phyloP scores from a whole-genome alignment of 2,113 vertebrate species.

The Hyla sarda region DNA sequence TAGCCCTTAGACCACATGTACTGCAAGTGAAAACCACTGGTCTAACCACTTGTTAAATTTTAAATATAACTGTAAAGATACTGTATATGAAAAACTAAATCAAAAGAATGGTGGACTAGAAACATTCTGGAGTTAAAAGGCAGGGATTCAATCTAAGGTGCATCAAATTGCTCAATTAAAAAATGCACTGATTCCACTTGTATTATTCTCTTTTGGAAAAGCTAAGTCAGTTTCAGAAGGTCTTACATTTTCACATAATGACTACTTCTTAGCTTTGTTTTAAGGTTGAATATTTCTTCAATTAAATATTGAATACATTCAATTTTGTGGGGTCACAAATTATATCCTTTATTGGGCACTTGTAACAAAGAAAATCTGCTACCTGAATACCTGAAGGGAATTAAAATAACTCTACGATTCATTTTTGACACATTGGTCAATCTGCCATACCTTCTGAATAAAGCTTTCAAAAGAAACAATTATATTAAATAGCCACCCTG shows the following conservation, averaged over 20 bases:
- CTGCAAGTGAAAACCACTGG: too few species aligned
- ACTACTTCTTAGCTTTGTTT: neutral
- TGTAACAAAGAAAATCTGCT: constrained; percentile 38
- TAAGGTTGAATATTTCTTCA: neutral
- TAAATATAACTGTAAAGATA: too few species aligned
- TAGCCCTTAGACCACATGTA: too few species aligned
- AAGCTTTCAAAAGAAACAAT: constrained; percentile 58
- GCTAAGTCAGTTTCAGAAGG: too few species aligned
- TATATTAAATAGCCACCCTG: constrained; percentile 51
- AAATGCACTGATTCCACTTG: too few species aligned
- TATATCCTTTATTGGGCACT: constrained; percentile 24
- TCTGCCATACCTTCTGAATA: constrained; percentile 55
- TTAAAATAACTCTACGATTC: constrained; percentile 47
- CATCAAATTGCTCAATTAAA: too few species aligned
- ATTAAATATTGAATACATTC: constrained; percentile 16
- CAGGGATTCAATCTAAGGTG: too few species aligned
- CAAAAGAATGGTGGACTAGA: too few species aligned
- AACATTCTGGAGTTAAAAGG: too few species aligned
- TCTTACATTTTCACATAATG: neutral
- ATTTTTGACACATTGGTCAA: constrained; percentile 51
- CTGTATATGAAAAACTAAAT: too few species aligned
- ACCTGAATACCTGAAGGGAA: constrained; percentile 54
- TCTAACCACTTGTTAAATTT: too few species aligned
- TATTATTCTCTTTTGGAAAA: too few species aligned
- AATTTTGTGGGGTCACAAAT: constrained; percentile 31